Percentiles rank a stretch among this genome's conserved stretches.
These are phyloP conservation scores for Parnassius smintheus DNA, from an alignment of 2,888 invertebrate genomes.

Conservation along the genomic window DNA sequence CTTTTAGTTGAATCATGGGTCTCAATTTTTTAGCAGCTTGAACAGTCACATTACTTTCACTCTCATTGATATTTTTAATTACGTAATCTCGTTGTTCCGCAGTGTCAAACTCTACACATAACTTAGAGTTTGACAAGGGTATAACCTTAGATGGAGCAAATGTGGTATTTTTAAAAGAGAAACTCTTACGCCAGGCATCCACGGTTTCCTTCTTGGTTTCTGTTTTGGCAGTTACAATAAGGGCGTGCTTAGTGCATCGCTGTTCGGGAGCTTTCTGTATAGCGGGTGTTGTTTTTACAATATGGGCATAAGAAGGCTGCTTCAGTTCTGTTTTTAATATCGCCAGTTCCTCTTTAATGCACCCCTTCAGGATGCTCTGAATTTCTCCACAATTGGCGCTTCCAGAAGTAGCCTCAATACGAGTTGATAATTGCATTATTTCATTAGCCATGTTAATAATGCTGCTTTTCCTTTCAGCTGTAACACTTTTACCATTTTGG, in stretches of 20 bases:
- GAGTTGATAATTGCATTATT: background rate
- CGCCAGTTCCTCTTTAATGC: background rate
- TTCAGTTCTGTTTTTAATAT: background rate
- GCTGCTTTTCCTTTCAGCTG: background rate
- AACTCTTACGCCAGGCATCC: background rate
- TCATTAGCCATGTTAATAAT: background rate
- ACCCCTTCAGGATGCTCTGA: background rate
- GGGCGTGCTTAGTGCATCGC: background rate
- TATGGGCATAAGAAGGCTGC: background rate
- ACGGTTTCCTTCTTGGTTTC: background rate
- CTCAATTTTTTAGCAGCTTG: background rate
- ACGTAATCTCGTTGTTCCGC: background rate
- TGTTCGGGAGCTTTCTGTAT: background rate
- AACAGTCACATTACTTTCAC: background rate
- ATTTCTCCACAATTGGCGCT: too few relatives aligned
- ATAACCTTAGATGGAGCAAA: background rate
- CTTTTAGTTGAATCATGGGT: constrained; percentile 1
- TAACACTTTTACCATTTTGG: too few relatives aligned
- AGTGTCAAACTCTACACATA: background rate
- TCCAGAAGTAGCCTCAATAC: background rate
- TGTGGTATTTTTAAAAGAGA: constrained; percentile 1
- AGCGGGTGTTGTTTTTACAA: background rate
- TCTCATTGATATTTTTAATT: background rate
- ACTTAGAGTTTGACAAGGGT: too few relatives aligned
- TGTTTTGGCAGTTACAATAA: background rate